phyloP scores from a whole-genome alignment of 2,888 invertebrate species.

The Dorcus hopei region DNA sequence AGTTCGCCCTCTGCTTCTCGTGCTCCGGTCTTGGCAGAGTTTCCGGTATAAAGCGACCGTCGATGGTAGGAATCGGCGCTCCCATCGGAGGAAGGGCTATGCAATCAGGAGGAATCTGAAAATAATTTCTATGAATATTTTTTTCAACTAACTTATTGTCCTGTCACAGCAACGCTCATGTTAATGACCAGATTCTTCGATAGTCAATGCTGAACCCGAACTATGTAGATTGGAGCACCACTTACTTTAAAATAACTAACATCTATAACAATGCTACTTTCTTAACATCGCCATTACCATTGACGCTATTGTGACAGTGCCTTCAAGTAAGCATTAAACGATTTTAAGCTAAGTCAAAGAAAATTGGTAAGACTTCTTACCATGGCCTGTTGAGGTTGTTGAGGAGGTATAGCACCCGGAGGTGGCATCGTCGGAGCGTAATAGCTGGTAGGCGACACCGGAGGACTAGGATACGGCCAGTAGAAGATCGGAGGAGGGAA shows the following conservation, averaged over 20 bases:
- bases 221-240: too few species aligned
- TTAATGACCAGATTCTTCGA: too few species aligned
- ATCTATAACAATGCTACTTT: too few species aligned
- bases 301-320: too few species aligned
- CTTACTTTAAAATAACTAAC: too few species aligned
- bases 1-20: constrained; percentile 39
- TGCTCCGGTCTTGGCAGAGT: constrained; percentile 37
- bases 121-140: constrained; percentile 6
- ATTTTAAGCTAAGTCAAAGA: too few species aligned
- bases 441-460: constrained; percentile 88
- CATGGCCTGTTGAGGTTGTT: constrained; percentile 46
- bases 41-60: constrained; percentile 41
- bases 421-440: constrained; percentile 63
- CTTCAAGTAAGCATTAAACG: too few species aligned
- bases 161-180: neutral
- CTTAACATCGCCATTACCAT: too few species aligned
- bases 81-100: constrained; percentile 41
- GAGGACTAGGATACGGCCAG: constrained; percentile 94
- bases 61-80: constrained; percentile 37
- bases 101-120: constrained; percentile 47
- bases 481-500: constrained; percentile 72
- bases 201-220: too few species aligned
- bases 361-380: constrained; percentile 22
- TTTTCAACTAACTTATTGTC: neutral
- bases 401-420: constrained; percentile 40